Percentiles rank a stretch among this genome's conserved stretches.
These are phyloP conservation scores for Pollenia labialis DNA, from an alignment of 2,888 invertebrate genomes.

Conservation along the genomic window DNA sequence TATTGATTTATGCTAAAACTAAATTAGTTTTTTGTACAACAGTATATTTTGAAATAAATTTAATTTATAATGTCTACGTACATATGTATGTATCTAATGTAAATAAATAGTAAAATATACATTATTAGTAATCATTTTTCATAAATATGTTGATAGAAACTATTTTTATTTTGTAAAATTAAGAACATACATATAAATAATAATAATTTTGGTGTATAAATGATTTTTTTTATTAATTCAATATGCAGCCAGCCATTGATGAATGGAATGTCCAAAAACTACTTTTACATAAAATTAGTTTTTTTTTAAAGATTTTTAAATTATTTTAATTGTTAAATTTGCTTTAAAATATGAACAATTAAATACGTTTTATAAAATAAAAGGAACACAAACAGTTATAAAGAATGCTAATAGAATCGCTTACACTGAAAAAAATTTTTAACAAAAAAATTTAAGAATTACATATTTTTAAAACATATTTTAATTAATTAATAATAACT, in stretches of 20 bases:
- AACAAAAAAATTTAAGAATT: background rate
- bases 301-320: background rate
- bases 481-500: too few relatives aligned
- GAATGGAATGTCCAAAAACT: slow-evolving; percentile 33
- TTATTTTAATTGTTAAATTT: slow-evolving; percentile 34
- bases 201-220: slow-evolving; percentile 17
- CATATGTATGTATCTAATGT: slow-evolving; percentile 14
- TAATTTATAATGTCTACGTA: slow-evolving; percentile 45
- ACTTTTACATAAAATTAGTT: slow-evolving; percentile 31
- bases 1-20: slow-evolving; percentile 42
- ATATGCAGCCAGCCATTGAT: slow-evolving; percentile 48
- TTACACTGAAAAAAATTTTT: slow-evolving; percentile 37
- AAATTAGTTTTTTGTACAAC: slow-evolving; percentile 62
- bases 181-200: slow-evolving; percentile 39
- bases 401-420: slow-evolving; percentile 48
- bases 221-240: slow-evolving; percentile 24
- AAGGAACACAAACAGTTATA: slow-evolving; percentile 18
- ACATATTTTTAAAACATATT: too few relatives aligned
- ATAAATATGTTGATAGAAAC: background rate
- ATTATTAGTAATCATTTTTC: slow-evolving; percentile 17
- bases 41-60: slow-evolving; percentile 45
- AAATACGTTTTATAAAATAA: slow-evolving; percentile 43
- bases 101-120: slow-evolving; percentile 49
- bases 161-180: slow-evolving; percentile 46
- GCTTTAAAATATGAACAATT: slow-evolving; percentile 40